Evolutionary conservation across 2,888 invertebrate genomes (phyloP).

Genomic region (Melanostoma scalare): DNA sequence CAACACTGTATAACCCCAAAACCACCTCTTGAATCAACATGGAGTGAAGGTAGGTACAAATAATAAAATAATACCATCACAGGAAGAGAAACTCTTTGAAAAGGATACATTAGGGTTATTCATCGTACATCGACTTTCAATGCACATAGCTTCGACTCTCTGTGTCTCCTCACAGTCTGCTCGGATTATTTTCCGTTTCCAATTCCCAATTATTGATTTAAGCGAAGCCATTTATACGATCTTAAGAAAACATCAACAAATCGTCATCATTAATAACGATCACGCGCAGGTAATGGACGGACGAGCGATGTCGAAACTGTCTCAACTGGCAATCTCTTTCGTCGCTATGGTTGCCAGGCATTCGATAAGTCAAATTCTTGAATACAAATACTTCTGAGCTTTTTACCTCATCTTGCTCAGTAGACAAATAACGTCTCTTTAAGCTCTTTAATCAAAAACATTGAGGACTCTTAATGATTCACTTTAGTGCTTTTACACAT

Average conservation of each 20-base stretch:
- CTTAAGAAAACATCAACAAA: slow-evolving; percentile 81
- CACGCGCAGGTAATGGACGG: slow-evolving; percentile 75
- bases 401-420: no score
- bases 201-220: slow-evolving; percentile 71
- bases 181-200: slow-evolving; percentile 61
- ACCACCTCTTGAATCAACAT: slow-evolving; percentile 32
- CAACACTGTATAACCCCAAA: slow-evolving; percentile 20
- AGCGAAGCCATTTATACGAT: slow-evolving; percentile 77
- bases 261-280: slow-evolving; percentile 82
- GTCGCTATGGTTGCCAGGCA: not conserved
- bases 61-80: slow-evolving; percentile 57
- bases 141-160: slow-evolving; percentile 25
- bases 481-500: no score
- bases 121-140: slow-evolving; percentile 6
- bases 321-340: slow-evolving; percentile 55
- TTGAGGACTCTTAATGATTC: no score
- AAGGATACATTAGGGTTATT: slow-evolving; percentile 50
- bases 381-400: no score
- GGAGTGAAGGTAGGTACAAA: slow-evolving; percentile 16
- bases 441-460: no score
- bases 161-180: slow-evolving; percentile 54
- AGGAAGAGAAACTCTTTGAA: slow-evolving; percentile 62
- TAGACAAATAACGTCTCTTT: no score
- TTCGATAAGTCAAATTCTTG: not conserved
- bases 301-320: slow-evolving; percentile 61